Percentiles rank a stretch among this genome's conserved stretches.
Evolutionary conservation across 2,888 invertebrate genomes (phyloP).

Genomic region (Luperina testacea): DNA sequence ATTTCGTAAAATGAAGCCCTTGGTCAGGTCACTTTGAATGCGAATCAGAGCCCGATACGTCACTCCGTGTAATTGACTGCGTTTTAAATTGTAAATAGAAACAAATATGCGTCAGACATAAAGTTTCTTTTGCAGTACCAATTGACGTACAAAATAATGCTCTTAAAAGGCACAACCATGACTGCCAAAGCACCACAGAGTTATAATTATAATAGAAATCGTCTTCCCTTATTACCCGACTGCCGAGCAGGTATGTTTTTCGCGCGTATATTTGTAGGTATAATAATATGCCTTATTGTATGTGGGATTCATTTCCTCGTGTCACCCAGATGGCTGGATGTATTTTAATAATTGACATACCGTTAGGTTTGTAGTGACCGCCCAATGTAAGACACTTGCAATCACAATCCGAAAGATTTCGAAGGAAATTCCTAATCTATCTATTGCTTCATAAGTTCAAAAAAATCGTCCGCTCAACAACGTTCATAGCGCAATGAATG

Average conservation of each 20-base stretch:
- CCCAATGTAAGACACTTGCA: no score
- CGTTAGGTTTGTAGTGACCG: not conserved
- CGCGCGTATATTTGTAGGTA: not conserved
- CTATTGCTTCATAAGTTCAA: no score
- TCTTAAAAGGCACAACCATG: not conserved
- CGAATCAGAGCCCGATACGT: no score
- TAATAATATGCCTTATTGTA: not conserved
- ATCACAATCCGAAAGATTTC: no score
- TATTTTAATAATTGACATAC: not conserved
- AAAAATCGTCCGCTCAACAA: no score
- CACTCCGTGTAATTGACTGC: not conserved
- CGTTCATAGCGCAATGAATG: no score
- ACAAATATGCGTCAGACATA: not conserved
- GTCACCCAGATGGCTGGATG: not conserved
- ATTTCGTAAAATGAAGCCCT: not conserved
- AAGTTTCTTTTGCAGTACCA: not conserved
- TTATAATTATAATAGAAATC: not conserved
- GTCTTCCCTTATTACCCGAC: not conserved
- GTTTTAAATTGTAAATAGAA: not conserved
- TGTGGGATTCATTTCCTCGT: not conserved
- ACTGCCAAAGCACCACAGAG: not conserved
- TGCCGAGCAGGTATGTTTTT: not conserved
- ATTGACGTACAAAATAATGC: not conserved
- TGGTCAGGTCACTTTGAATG: not conserved
- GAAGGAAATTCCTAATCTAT: no score